Conservation (phyloP, 2,113 vertebrate species). For the Halichoerus grypus region DNA sequence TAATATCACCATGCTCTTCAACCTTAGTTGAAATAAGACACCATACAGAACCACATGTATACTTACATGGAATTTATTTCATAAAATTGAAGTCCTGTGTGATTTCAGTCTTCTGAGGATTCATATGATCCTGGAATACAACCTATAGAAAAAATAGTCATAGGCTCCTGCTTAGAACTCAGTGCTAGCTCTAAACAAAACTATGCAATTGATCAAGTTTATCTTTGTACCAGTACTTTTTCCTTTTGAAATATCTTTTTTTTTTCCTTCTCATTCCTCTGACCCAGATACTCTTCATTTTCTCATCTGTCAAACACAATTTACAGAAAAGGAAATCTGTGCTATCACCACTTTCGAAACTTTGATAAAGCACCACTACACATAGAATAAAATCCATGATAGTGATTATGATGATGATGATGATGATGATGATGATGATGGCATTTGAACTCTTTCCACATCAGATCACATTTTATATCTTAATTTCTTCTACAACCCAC, state of each 20-base stretch:
- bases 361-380: not conserved
- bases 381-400: not conserved
- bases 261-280: not conserved
- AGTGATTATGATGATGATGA: not conserved
- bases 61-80: not conserved
- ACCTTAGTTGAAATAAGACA: not conserved
- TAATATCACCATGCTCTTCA: not conserved
- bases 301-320: not conserved
- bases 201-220: not conserved
- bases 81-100: not conserved
- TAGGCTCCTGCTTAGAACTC: not conserved
- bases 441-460: not conserved
- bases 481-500: not conserved
- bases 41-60: not conserved
- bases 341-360: not conserved
- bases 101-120: not conserved
- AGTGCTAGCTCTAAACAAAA: not conserved
- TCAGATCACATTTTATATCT: not conserved
- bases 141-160: not conserved
- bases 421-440: not conserved
- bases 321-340: not conserved
- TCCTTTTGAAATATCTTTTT: not conserved
- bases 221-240: not conserved
- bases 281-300: not conserved
- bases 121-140: not conserved